A percentile compares a stretch with the other conserved stretches of the same genome.
Evolutionary conservation across 2,797 vertebrate genomes (phyloP).

Genomic region (Hipposideros larvatus): DNA sequence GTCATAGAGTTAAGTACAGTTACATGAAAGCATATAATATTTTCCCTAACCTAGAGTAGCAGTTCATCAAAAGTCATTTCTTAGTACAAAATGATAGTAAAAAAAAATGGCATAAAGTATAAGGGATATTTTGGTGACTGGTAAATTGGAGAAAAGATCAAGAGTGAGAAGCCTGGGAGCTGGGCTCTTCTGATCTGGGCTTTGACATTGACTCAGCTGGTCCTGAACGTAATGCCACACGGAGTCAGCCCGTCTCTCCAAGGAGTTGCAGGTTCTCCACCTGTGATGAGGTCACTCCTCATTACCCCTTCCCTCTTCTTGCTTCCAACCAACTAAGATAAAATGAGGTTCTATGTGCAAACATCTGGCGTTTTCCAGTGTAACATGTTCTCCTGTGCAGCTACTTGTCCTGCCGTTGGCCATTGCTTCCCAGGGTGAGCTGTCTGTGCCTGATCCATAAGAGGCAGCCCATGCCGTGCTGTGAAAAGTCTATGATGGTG

Average conservation of each 20-base stretch:
- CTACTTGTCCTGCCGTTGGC: neutral
- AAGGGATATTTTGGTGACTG: neutral
- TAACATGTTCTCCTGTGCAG: neutral
- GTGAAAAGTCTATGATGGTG: neutral
- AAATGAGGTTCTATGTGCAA: no score
- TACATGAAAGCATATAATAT: neutral
- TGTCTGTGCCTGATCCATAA: neutral
- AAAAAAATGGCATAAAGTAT: neutral
- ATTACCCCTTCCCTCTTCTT: neutral
- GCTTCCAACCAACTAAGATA: neutral
- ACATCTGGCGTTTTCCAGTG: neutral
- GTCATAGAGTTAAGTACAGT: neutral
- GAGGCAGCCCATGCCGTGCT: accelerated
- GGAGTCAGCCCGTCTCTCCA: neutral
- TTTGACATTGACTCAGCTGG: neutral
- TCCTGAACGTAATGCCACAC: neutral
- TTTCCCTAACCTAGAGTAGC: neutral
- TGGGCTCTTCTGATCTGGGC: neutral
- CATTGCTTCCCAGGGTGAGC: neutral
- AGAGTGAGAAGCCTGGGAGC: neutral
- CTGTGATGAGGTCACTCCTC: accelerated
- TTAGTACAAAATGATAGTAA: neutral
- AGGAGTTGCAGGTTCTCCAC: neutral
- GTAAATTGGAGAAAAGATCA: neutral
- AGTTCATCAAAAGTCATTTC: neutral